Evolutionary conservation across 2,888 invertebrate genomes (phyloP).

Genomic region (Rotaria macrura): DNA sequence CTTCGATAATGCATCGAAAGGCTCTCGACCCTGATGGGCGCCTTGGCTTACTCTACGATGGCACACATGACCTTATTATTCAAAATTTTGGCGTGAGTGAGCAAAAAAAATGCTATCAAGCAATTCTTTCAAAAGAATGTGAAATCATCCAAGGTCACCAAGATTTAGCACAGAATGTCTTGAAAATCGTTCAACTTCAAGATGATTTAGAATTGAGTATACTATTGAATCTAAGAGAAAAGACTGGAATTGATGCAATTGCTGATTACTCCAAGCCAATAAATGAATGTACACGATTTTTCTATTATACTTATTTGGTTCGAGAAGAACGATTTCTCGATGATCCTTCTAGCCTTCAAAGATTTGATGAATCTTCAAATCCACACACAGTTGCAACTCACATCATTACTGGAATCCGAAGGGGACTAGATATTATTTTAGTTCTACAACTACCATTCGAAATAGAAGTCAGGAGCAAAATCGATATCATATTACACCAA

Average conservation of each 20-base stretch:
- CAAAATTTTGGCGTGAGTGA: too few relatives aligned
- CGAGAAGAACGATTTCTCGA: not conserved
- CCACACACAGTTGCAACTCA: not conserved
- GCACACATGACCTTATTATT: too few relatives aligned
- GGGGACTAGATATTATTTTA: not conserved
- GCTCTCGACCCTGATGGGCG: too few relatives aligned
- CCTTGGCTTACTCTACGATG: too few relatives aligned
- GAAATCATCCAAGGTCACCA: too few relatives aligned
- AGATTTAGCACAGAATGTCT: too few relatives aligned
- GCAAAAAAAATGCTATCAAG: too few relatives aligned
- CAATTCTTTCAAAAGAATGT: too few relatives aligned
- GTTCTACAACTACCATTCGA: not conserved
- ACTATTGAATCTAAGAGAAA: not conserved
- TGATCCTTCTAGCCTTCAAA: not conserved
- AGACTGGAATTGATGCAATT: not conserved
- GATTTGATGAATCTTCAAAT: not conserved
- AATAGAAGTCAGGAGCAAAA: too few relatives aligned
- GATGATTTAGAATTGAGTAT: not conserved
- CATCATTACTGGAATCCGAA: not conserved
- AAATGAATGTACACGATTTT: not conserved
- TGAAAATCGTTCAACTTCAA: too few relatives aligned
- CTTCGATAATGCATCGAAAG: too few relatives aligned
- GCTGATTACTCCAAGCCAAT: not conserved
- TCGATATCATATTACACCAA: not conserved
- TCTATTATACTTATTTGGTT: not conserved